These are phyloP conservation scores for Drosophila pruinosa DNA, from an alignment of 1,140 invertebrate species.

Conservation along the genomic window DNA sequence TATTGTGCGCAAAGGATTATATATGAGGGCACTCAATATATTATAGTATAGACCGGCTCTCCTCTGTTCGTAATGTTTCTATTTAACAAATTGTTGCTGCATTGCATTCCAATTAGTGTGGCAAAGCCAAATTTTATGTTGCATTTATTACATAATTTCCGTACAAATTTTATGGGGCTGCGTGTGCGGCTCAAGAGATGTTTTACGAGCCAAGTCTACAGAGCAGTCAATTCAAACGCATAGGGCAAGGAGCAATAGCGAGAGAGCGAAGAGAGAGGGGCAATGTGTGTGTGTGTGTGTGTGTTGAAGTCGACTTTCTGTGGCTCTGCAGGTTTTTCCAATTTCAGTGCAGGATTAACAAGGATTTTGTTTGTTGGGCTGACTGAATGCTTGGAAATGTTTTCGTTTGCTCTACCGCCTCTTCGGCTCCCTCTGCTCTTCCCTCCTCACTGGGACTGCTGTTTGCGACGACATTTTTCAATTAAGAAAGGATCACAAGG, in stretches of 20 bases:
- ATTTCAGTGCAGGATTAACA: constrained; percentile 80
- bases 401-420: neutral
- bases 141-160: constrained; percentile 80
- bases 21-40: neutral
- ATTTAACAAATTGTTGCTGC: constrained; percentile 61
- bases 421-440: neutral
- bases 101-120: constrained; percentile 77
- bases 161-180: constrained; percentile 65
- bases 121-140: constrained; percentile 78
- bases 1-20: constrained; percentile 67
- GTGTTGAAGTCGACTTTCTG: constrained; percentile 7
- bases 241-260: neutral
- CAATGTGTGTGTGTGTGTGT: no score
- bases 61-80: constrained; percentile 47
- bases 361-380: constrained; percentile 56
- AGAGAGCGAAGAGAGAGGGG: neutral
- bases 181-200: constrained; percentile 55
- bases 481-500: constrained; percentile 81
- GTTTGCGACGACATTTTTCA: constrained; percentile 80
- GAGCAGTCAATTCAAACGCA: neutral
- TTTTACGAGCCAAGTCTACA: constrained; percentile 61
- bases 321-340: constrained; percentile 73
- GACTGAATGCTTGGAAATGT: constrained; percentile 43
- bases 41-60: constrained; percentile 4
- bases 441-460: constrained; percentile 20